These are phyloP conservation scores for Sycophila sp. DNA, from an alignment of 1,140 invertebrate species.

Conservation along the genomic window DNA sequence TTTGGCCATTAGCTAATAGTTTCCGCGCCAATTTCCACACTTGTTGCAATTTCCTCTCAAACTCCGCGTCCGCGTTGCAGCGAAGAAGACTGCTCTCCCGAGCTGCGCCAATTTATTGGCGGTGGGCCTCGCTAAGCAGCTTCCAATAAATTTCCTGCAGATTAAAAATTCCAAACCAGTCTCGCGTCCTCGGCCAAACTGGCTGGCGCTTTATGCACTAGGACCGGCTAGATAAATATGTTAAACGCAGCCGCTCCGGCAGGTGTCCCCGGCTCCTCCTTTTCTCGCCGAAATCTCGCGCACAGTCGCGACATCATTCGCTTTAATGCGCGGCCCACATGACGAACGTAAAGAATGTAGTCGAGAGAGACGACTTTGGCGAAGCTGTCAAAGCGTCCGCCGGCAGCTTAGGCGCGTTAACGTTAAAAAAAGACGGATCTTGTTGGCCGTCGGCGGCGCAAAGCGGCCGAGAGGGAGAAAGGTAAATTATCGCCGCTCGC, in stretches of 20 bases:
- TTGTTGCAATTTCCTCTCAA: no score
- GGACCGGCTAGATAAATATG: no score
- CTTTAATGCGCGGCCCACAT: neutral
- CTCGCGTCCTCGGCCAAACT: constrained; percentile 11
- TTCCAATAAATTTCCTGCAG: neutral
- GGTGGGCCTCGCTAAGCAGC: neutral
- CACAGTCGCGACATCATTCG: neutral
- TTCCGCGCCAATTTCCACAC: no score
- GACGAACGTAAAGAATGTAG: neutral
- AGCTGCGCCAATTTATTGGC: neutral
- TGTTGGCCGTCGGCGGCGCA: neutral
- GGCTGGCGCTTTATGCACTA: constrained; percentile 6
- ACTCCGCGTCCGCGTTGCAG: no score
- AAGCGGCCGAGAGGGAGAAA: neutral
- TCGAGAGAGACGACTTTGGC: neutral
- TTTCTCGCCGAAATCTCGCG: neutral
- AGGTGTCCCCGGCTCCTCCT: neutral
- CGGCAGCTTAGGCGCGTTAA: no score
- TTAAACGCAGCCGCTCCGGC: neutral
- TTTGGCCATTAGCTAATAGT: no score
- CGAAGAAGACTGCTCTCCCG: no score
- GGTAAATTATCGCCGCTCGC: constrained; percentile 3
- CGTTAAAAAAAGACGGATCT: neutral
- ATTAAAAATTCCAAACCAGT: constrained; percentile 23
- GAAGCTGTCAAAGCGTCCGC: no score